These are phyloP conservation scores for Bembecia ichneumoniformis DNA, from an alignment of 2,888 invertebrate genomes.

Conservation along the genomic window DNA sequence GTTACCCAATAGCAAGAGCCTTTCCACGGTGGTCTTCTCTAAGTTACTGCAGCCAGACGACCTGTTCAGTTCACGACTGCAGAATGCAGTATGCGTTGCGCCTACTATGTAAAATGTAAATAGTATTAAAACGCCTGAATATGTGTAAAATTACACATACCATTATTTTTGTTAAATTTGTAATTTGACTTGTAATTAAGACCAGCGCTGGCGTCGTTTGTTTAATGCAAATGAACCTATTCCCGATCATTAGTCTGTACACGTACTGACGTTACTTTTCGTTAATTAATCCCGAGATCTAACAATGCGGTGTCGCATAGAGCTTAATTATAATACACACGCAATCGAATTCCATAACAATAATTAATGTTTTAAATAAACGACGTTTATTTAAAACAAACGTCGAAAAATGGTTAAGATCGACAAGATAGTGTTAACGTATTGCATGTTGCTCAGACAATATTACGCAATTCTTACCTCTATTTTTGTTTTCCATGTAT, in stretches of 20 bases:
- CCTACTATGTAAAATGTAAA: too few species aligned
- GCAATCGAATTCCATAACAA: slow-evolving; percentile 20
- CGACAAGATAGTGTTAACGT: too few species aligned
- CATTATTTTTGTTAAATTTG: slow-evolving; percentile 63
- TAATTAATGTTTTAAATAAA: slow-evolving; percentile 17
- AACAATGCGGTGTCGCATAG: slow-evolving; percentile 30
- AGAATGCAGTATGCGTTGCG: too few species aligned
- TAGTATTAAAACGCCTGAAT: too few species aligned
- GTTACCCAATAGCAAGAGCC: too few species aligned
- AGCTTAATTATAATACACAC: slow-evolving; percentile 48
- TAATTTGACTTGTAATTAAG: slow-evolving; percentile 69
- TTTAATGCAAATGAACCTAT: slow-evolving; percentile 69
- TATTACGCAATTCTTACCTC: too few species aligned
- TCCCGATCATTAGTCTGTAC: slow-evolving; percentile 66
- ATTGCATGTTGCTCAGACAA: too few species aligned
- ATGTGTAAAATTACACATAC: slow-evolving; percentile 13
- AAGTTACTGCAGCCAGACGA: too few species aligned
- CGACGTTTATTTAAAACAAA: slow-evolving; percentile 12
- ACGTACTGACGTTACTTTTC: slow-evolving; percentile 63
- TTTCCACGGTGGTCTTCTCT: too few species aligned
- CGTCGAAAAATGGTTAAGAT: not conserved
- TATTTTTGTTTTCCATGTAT: too few species aligned
- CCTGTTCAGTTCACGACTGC: too few species aligned
- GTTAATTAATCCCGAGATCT: slow-evolving; percentile 61
- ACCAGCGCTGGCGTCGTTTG: slow-evolving; percentile 38